Evolutionary conservation across 2,113 vertebrate genomes (phyloP), one percentile per base, ranked within the genome.

Genomic region (Tyto alba): DNA sequence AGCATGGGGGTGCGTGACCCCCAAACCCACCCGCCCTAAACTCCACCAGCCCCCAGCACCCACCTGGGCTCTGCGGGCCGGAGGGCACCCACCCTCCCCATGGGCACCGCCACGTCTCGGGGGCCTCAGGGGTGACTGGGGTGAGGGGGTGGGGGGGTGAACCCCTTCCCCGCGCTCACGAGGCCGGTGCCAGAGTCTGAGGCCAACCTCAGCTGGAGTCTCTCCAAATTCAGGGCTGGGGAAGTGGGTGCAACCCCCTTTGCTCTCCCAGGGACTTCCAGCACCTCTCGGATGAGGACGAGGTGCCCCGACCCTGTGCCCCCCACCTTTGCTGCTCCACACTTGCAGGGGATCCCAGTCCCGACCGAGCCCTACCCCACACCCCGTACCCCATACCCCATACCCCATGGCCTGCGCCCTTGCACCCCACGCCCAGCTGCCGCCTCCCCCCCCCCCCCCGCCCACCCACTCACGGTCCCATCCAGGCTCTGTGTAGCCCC

Each of bases 371-470:
- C 82, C 36, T 7, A 4, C 20, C 15, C 56, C 3, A 8, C 13
- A 21, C 82, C 23, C 83, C 56, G 43, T 15, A 45, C 16, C 45
- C 45, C 45, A 8, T 16, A 45, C 45, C 45, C 19, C 4, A 18
- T 45, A 19, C 45, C 45, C 82, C 56, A 45, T 8, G 3, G 18
- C 68, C 85, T 2, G 9, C 1, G 10, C 52, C n/a, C 72, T n/a
- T 26, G 30, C 30, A 38, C 59, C 75, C 91, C 76, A 21, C 59
- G 2, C 30, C 5, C 7, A 1, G 11, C n/a, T 29, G 0, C 12
- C 1, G 11, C 17, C 47, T 8, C 22, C 26, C 26, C 23, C n/a
- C n/a, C n/a, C 6, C 14, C 7, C 0, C 2, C 36, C 15, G 2
- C 43, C 53, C 66, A 18, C 36, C 16, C 40, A 14, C 30, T 32